Percentiles rank a stretch among this genome's conserved stretches.
Conservation (phyloP, 2,888 invertebrate genomes). For the Pachliopta kotzebuea region DNA sequence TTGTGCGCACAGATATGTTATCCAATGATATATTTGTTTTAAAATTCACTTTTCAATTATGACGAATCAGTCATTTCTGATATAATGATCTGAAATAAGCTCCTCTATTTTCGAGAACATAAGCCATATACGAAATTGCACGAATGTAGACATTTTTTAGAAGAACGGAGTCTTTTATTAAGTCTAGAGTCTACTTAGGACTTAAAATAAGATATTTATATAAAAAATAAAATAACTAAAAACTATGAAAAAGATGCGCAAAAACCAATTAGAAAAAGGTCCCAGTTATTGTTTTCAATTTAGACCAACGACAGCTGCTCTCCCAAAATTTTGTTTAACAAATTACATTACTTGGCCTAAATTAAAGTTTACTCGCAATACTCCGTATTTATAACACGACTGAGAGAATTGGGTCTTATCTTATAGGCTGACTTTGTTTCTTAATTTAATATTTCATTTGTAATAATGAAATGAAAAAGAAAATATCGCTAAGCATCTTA, state of each 20-base stretch:
- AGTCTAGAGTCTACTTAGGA: background rate
- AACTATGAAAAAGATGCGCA: background rate
- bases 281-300: slow-evolving; percentile 18
- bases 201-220: background rate
- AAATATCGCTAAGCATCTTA: background rate
- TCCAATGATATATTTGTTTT: too few species aligned
- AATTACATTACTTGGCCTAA: slow-evolving; percentile 20
- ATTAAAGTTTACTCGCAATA: slow-evolving; percentile 19
- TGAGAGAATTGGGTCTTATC: background rate
- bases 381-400: slow-evolving; percentile 2
- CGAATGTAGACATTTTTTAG: background rate
- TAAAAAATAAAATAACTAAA: background rate
- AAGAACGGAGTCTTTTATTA: background rate
- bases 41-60: too few species aligned
- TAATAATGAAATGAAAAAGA: background rate
- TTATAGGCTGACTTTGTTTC: background rate
- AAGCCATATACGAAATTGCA: background rate
- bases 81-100: too few species aligned
- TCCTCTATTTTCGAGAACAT: background rate
- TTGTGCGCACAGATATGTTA: too few species aligned
- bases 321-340: slow-evolving; percentile 22
- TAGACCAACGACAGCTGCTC: slow-evolving; percentile 18
- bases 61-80: too few species aligned
- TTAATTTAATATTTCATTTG: background rate
- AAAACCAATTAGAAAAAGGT: slow-evolving; percentile 5